Evolutionary conservation across 1,140 invertebrate species (phyloP).

Genomic region (Rhagoletis pomonella): DNA sequence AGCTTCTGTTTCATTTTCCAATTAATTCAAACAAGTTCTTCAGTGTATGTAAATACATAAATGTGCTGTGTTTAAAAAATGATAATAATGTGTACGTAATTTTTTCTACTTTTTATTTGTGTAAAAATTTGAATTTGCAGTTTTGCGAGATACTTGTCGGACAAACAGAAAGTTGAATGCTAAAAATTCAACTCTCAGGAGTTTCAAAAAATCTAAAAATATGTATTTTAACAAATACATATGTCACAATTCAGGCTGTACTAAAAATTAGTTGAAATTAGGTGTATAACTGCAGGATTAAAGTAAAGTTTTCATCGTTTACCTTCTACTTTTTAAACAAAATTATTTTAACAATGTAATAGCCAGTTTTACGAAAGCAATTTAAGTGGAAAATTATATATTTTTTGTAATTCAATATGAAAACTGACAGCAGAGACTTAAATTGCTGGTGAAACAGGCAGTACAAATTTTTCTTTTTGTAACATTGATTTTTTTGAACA

Average conservation of each 20-base stretch:
- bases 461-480: background rate
- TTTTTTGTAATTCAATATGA: too few relatives aligned
- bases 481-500: background rate
- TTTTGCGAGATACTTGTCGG: background rate
- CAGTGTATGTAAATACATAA: conserved; percentile 52
- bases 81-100: background rate
- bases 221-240: background rate
- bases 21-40: conserved; percentile 23
- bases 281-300: background rate
- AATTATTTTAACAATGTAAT: background rate
- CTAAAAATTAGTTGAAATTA: background rate
- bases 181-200: background rate
- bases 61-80: conserved; percentile 20
- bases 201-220: background rate
- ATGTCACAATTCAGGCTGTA: background rate
- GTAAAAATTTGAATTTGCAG: conserved; percentile 5
- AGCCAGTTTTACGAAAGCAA: too few relatives aligned
- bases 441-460: too few relatives aligned
- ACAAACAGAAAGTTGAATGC: background rate
- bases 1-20: conserved; percentile 13
- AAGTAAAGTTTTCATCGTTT: background rate
- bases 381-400: too few relatives aligned
- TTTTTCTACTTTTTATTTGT: background rate
- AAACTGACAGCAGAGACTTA: too few relatives aligned
- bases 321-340: background rate